Base-by-base conservation (phyloP, 1,140 invertebrate species). In the Solenopsis invicta region DNA sequence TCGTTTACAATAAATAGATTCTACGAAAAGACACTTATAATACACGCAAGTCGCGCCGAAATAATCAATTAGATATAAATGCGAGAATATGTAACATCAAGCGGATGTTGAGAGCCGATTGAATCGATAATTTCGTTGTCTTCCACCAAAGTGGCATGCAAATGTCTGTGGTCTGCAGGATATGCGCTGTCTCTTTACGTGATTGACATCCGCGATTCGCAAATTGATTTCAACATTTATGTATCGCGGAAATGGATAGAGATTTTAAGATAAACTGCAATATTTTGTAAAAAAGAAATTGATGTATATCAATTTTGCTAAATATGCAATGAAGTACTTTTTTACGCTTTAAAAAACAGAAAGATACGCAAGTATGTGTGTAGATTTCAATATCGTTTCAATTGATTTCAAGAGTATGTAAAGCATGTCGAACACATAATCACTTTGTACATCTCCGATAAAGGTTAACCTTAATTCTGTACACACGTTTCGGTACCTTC, bases 261-360 rank as follows among this genome's bases (percentile, higher is more conserved):
- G n/a, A 81, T 48, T 56, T 29, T 61, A 69, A 69, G 62, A 29
- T 0, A 29, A 85, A 67, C 77, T 82, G 89, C 86, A 90, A 90
- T 90, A 86, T 90, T 90, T 88, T 90, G 66, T 90, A 90, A 72
- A 59, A 76, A 50, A 37, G 54, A 87, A 90, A 56, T 41, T 59
- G 69, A 87, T 87, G 61, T 86, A 81, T 78, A 82, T 34, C 52
- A 24, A 64, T 74, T 82, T 90, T 82, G 21, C 29, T 61, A 82
- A 52, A 50, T 75, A 59, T 80, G 81, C 48, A 81, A 80, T 21
- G 10, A 72, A 50, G 87, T 77, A 86, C 34, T 90, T 90, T 90
- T 90, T 48, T 90, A 90, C 76, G 13, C 45, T 87, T 89, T 34
- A 34, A 81, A 66, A 61, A 45, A 5, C 41, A 48, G n/a, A 13